Evolutionary conservation across 2,888 invertebrate species (phyloP).

Genomic region (Cremastinae sp.): DNA sequence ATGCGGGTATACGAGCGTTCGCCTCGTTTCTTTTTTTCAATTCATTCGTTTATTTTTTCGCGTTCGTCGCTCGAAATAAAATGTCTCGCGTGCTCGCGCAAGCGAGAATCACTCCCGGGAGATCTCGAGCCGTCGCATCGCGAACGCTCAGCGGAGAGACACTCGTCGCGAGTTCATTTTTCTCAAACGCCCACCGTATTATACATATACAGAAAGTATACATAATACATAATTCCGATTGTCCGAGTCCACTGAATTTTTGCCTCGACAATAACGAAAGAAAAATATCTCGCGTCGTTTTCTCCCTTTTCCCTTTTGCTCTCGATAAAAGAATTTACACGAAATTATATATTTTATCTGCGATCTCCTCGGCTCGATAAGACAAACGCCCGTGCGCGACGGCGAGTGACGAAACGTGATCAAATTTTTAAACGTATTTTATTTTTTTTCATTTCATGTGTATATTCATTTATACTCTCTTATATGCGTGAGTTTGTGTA

Average conservation of each 20-base stretch:
- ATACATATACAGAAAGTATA: too few species aligned
- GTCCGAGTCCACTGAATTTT: not conserved
- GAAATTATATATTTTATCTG: conserved; percentile 65
- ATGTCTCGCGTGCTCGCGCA: conserved; percentile 8
- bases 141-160: conserved; percentile 17
- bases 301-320: conserved; percentile 10
- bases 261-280: conserved; percentile 8
- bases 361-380: conserved; percentile 62
- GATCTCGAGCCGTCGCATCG: conserved; percentile 60
- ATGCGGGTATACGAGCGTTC: not conserved
- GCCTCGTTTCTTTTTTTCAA: not conserved
- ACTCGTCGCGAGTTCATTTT: not conserved
- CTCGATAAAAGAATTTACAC: conserved; percentile 63
- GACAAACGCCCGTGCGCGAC: conserved; percentile 53
- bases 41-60: not conserved
- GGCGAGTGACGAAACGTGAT: conserved; percentile 47
- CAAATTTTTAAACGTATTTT: conserved; percentile 4
- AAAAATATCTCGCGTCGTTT: not conserved
- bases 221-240: not conserved
- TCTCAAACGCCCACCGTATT: not conserved
- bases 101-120: not conserved
- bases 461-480: not conserved
- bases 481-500: conserved; percentile 10
- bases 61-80: not conserved
- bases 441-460: not conserved